These are phyloP conservation scores for Apostichopus parvimensis DNA, from an alignment of 35 echinoderm and acorn worm species.

Conservation along the genomic window DNA sequence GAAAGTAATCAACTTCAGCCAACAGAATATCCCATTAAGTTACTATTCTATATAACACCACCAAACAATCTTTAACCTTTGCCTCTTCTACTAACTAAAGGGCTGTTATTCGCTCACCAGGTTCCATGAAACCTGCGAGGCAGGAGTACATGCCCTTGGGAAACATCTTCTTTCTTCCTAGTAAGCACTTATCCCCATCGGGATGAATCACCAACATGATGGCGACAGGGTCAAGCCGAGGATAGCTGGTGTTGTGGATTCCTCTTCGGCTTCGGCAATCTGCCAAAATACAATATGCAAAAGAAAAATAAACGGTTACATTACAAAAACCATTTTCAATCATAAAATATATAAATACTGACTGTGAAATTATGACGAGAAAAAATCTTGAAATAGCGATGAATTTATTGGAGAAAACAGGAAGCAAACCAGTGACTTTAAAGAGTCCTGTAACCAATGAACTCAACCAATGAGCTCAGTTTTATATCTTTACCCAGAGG, in stretches of 20 bases:
- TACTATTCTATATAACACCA: too few relatives aligned
- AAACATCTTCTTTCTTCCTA: slow-evolving; percentile 89
- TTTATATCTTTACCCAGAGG: too few relatives aligned
- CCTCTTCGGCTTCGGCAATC: slow-evolving; percentile 82
- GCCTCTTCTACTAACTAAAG: too few relatives aligned
- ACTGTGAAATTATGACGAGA: too few relatives aligned
- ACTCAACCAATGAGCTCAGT: too few relatives aligned
- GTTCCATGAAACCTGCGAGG: slow-evolving; percentile 99
- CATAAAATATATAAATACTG: too few relatives aligned
- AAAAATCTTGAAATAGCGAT: too few relatives aligned
- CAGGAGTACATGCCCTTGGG: slow-evolving; percentile 91
- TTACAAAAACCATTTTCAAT: neutral
- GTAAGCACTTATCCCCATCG: slow-evolving; percentile 75
- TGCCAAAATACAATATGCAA: slow-evolving; percentile 14
- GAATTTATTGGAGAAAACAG: neutral
- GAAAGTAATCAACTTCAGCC: too few relatives aligned
- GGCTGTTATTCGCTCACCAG: slow-evolving; percentile 56
- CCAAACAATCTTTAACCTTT: too few relatives aligned
- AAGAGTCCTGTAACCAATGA: neutral
- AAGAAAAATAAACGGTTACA: neutral
- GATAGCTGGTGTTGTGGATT: slow-evolving; percentile 93
- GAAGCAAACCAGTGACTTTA: neutral
- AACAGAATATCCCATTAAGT: too few relatives aligned
- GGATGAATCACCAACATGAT: slow-evolving; percentile 94
- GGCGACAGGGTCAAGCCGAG: slow-evolving; percentile 83